These are phyloP conservation scores for Agriopis aurantiaria DNA, from an alignment of 2,888 invertebrate species.

Conservation along the genomic window DNA sequence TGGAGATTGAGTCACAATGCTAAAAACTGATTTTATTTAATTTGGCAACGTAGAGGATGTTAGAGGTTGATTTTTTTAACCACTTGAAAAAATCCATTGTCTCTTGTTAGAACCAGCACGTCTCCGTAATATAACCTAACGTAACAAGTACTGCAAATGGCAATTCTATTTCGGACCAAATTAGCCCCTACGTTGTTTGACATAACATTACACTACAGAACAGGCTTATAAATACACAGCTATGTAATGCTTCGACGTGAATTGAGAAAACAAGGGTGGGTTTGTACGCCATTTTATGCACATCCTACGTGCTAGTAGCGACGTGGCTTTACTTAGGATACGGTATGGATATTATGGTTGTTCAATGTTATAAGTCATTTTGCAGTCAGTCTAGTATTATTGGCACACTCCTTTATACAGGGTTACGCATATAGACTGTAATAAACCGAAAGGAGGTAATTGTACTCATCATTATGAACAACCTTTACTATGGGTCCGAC, in stretches of 20 bases:
- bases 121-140: not conserved
- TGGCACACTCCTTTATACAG: not conserved
- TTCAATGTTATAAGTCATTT: constrained; percentile 8
- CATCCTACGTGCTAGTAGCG: constrained; percentile 21
- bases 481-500: no score
- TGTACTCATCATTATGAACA: no score
- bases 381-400: not conserved
- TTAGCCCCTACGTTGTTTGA: constrained; percentile 21
- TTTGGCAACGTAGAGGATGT: no score
- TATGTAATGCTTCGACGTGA: constrained; percentile 16
- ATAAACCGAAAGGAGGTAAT: no score
- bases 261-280: constrained; percentile 27
- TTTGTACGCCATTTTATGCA: constrained; percentile 26
- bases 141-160: not conserved
- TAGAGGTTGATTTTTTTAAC: no score
- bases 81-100: not conserved
- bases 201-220: constrained; percentile 19
- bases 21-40: no score
- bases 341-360: constrained; percentile 2
- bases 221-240: constrained; percentile 27
- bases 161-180: constrained; percentile 13
- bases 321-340: constrained; percentile 27
- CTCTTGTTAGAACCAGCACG: not conserved
- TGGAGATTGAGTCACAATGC: no score
- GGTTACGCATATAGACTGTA: no score